Evolutionary conservation across 2,888 invertebrate genomes (phyloP).

Genomic region (Caenorhabditis uteleia): DNA sequence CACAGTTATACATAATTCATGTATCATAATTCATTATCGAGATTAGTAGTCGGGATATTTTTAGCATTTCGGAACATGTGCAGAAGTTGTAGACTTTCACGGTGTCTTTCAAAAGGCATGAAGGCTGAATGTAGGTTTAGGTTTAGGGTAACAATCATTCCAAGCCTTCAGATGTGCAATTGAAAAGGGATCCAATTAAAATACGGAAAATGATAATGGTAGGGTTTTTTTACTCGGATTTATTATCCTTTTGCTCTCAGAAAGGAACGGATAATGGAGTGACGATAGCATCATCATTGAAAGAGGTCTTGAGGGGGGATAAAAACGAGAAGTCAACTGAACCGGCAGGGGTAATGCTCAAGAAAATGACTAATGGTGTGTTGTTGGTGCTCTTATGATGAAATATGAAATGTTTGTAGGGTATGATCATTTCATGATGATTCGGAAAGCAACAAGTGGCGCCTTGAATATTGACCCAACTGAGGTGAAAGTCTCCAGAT

Average conservation of each 20-base stretch:
- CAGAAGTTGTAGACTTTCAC: constrained; percentile 58
- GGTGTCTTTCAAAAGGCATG: constrained; percentile 63
- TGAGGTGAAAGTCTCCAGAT: constrained; percentile 47
- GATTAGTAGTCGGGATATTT: no score
- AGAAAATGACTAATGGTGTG: constrained; percentile 48
- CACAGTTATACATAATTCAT: no score
- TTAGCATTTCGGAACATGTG: constrained; percentile 65
- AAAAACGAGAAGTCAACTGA: no score
- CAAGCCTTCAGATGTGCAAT: constrained; percentile 56
- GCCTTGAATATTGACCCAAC: constrained; percentile 30
- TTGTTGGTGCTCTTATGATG: not conserved
- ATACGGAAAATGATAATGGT: no score
- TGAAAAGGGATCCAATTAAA: constrained; percentile 59
- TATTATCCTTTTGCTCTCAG: constrained; percentile 11
- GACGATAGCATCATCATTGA: no score
- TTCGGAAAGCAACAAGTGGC: constrained; percentile 60
- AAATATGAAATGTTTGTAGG: constrained; percentile 40
- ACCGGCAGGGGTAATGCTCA: constrained; percentile 35
- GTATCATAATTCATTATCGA: no score
- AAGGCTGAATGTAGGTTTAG: constrained; percentile 48
- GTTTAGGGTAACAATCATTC: not conserved
- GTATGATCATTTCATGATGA: constrained; percentile 58
- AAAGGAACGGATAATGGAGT: no score
- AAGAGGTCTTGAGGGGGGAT: no score
- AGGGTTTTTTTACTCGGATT: no score